Conservation (phyloP, 2,113 vertebrate genomes). For the Charadrius vociferus region DNA sequence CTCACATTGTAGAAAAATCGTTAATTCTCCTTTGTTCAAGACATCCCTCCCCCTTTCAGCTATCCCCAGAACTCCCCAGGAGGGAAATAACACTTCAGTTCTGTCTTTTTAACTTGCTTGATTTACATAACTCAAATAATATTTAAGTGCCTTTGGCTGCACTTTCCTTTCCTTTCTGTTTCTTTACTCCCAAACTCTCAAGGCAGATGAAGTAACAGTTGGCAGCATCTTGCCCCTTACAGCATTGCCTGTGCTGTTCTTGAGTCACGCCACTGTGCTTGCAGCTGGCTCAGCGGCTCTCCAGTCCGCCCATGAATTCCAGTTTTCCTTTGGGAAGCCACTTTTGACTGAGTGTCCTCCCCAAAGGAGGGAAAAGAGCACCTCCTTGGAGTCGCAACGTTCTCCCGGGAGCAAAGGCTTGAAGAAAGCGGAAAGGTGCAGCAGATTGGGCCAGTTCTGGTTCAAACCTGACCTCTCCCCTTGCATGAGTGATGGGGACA, state of each 20-base stretch:
- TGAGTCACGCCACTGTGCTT: background rate
- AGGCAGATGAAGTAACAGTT: conserved; percentile 41
- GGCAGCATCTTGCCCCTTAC: background rate
- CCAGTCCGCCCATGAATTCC: background rate
- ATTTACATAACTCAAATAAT: conserved; percentile 52
- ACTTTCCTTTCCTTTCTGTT: background rate
- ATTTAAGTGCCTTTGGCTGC: conserved; percentile 43
- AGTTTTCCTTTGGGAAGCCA: background rate
- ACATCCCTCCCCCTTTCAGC: background rate
- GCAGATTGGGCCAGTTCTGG: background rate
- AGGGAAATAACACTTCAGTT: conserved; percentile 52
- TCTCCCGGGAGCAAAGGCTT: background rate
- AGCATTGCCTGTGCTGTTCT: background rate
- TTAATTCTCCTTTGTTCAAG: conserved; percentile 32
- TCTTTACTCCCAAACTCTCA: conserved; percentile 33
- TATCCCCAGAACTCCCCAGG: conserved; percentile 46
- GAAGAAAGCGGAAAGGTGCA: background rate
- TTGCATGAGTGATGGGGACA: background rate
- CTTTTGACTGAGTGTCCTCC: background rate
- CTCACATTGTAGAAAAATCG: conserved; percentile 30
- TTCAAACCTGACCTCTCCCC: background rate
- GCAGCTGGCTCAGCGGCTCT: background rate
- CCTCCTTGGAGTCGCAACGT: background rate
- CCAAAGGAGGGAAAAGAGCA: background rate
- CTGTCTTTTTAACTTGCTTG: conserved; percentile 42